Evolutionary conservation across 2,888 invertebrate genomes (phyloP), one percentile per base, ranked within the genome.

Genomic region (Leptothorax acervorum): DNA sequence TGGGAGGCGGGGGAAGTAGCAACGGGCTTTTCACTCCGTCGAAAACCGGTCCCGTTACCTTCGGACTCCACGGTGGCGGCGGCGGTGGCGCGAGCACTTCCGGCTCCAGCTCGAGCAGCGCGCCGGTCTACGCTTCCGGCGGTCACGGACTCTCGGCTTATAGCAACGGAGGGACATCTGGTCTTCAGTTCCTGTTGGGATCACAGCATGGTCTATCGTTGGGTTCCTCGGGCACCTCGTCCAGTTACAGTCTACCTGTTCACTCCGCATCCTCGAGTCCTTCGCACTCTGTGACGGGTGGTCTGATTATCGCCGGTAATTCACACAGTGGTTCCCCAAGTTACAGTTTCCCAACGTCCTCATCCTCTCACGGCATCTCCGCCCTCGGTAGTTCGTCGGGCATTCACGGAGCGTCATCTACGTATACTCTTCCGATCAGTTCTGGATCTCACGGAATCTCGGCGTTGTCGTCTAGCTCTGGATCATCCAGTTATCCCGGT

Each of bases 1-100:
- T 84, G 2, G 35, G 68, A 18, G 71, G 81, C 9, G 87, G 88
- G 9, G 87, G 86, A 51, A 82, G 82, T 23, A 35, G 71, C 18
- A 65, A 63, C 39, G 89, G 88, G 3, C 70, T 92, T 3, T 89
- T 93, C 68, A 35, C 84, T 0, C 82, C 91, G 0, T 45, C 91
- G 0, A 95, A 94, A 74, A 94, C 89, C 0, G 94, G 94, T 9
- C 95, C 95, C 0, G 93, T 95, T 4, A 94, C 94, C 0, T 94
- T 95, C 39, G 91, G 92, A 15, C 15, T 74, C 39, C 88, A 91
- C 9, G 90, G 88, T 4, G 91, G 92, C 23, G 89, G 92, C 18
- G 55, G 66, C 31, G 12, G 57, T 45, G 55, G 15, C 35, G n/a
- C 63, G 8, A 28, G 70, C 48, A 23, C 71, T 62, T 78, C 87